These are phyloP conservation scores for Xanthorhoe designata DNA, from an alignment of 2,888 invertebrate genomes.

Conservation along the genomic window DNA sequence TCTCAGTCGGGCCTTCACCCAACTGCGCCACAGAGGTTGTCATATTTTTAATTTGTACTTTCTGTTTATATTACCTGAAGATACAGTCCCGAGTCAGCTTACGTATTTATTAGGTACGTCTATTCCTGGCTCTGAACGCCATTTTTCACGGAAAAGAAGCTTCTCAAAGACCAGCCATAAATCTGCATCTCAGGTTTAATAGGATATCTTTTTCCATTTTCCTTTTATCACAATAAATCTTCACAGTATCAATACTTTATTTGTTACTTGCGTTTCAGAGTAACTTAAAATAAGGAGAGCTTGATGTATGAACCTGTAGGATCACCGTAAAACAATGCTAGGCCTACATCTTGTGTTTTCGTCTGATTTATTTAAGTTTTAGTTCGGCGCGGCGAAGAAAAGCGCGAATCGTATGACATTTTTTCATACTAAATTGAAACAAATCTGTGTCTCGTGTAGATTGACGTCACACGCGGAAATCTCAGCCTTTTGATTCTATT, in stretches of 20 bases:
- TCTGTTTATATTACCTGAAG: no score
- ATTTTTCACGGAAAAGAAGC: not conserved
- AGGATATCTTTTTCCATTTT: constrained; percentile 1
- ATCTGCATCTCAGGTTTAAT: constrained; percentile 1
- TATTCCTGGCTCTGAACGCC: not conserved
- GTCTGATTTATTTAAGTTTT: not conserved
- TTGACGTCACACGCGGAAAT: no score
- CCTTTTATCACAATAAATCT: constrained; percentile 3
- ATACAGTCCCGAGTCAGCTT: not conserved
- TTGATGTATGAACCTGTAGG: not conserved
- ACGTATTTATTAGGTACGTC: not conserved
- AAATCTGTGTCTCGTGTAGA: no score
- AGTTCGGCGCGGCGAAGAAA: no score
- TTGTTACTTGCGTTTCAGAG: constrained; percentile 1
- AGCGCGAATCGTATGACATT: no score
- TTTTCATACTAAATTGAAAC: no score
- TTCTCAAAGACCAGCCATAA: not conserved
- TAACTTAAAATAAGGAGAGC: not conserved
- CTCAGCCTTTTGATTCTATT: no score
- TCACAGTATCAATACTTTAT: constrained; percentile 1
- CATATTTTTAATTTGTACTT: no score
- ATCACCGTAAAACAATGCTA: no score
- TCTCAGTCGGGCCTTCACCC: no score
- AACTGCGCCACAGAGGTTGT: no score
- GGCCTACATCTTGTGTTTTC: not conserved